Evolutionary conservation across 2,888 invertebrate species (phyloP), one percentile per base, ranked within the genome.

Genomic region (Tipula confusa): DNA sequence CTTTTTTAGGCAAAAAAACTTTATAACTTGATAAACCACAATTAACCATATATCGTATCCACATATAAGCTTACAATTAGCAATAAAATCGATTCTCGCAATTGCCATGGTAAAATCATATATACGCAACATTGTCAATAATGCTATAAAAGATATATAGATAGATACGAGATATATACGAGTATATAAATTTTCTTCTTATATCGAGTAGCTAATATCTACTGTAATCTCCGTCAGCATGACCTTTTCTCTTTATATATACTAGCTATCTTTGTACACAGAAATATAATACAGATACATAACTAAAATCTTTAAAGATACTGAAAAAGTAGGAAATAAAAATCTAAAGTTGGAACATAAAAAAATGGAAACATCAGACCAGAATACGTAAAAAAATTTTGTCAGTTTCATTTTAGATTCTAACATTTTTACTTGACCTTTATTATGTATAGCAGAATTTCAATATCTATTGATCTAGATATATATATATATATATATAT

Each of bases 11-110:
- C 64, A 64, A 64, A n/a, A n/a, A 64, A 64, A 64, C 64, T 64
- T 64, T 64, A 64, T 64, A 64, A 64, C 64, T 64, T 64, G 64
- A 64, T 64, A 64, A 64, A 64, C 64, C 64, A 64, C 64, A 64
- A 64, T 64, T 64, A 64, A 64, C 64, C 64, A 9, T 64, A 64
- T 64, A 64, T 64, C 64, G 64, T 24, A 64, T 64, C 64, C 64
- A 64, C 11, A 64, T 24, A 64, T 64, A 64, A 64, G 64, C 64
- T 64, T 64, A 64, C 64, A 64, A 64, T 64, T 64, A 64, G 64
- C 64, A 64, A 64, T 64, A 64, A 64, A 64, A 64, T 64, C 64
- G 64, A 64, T 64, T 64, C 64, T 64, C n/a, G n/a, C 24, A 64
- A 64, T 64, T 64, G 64, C 64, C 24, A 64, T 64, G 64, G 64